phyloP scores from a whole-genome alignment of 2,113 vertebrate species.

The Zingel zingel region DNA sequence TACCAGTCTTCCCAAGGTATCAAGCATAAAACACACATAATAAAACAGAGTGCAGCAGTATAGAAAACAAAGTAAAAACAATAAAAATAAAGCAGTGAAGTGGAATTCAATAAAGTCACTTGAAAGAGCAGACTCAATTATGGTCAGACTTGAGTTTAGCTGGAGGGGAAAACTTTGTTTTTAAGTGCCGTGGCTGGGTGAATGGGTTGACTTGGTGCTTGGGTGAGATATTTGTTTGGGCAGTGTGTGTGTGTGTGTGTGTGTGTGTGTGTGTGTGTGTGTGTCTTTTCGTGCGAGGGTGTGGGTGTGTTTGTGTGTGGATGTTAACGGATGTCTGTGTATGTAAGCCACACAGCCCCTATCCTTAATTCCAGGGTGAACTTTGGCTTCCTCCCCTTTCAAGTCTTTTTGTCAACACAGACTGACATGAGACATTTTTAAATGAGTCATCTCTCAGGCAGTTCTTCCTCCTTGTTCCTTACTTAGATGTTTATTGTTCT shows the following conservation, averaged over 20 bases:
- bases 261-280: constrained; percentile 59
- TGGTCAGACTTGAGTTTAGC: constrained; percentile 60
- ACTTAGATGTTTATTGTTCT: constrained; percentile 42
- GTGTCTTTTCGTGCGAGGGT: constrained; percentile 19
- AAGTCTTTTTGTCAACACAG: constrained; percentile 49
- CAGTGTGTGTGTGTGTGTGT: constrained; percentile 25
- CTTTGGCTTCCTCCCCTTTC: constrained; percentile 70
- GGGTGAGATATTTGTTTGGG: constrained; percentile 56
- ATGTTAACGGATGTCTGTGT: constrained; percentile 74
- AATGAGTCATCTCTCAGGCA: constrained; percentile 54
- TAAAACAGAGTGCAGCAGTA: constrained; percentile 37
- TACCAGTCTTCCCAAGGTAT: constrained; percentile 19
- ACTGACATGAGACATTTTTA: constrained; percentile 49
- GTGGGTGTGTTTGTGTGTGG: constrained; percentile 59
- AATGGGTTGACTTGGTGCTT: constrained; percentile 63
- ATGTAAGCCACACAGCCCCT: constrained; percentile 67
- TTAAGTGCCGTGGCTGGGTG: constrained; percentile 63
- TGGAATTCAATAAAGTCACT: constrained; percentile 72
- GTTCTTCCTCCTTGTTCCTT: constrained; percentile 10
- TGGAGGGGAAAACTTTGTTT: constrained; percentile 64
- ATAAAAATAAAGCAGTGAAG: constrained; percentile 58
- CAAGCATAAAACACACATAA: constrained; percentile 34
- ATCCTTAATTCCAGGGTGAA: constrained; percentile 69
- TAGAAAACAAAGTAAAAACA: constrained; percentile 58
- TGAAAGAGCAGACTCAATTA: constrained; percentile 67